A percentile compares a stretch with the other conserved stretches of the same genome.
These are phyloP conservation scores for Drosophila subobscura DNA, from an alignment of 1,140 invertebrate genomes.

Conservation along the genomic window DNA sequence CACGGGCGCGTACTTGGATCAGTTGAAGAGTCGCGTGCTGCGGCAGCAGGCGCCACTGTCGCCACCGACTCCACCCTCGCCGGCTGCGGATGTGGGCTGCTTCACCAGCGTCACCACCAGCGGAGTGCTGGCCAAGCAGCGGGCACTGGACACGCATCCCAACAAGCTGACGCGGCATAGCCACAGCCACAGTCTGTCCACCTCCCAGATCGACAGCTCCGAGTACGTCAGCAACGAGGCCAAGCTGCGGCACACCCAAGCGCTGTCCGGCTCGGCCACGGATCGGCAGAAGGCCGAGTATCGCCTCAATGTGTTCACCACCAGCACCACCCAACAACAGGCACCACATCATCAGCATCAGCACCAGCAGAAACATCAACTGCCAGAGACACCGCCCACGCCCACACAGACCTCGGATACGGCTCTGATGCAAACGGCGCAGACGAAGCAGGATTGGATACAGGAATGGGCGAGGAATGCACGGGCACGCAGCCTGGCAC, in stretches of 20 bases:
- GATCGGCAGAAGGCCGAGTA: constrained; percentile 83
- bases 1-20: constrained; percentile 85
- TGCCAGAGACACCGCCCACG: constrained; percentile 74
- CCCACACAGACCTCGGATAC: constrained; percentile 68
- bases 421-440: constrained; percentile 71
- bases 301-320: constrained; percentile 79
- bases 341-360: constrained; percentile 46
- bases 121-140: constrained; percentile 85
- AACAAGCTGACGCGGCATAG: constrained; percentile 83
- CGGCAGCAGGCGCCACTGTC: constrained; percentile 70
- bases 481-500: constrained; percentile 72
- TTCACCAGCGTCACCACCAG: constrained; percentile 87
- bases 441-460: constrained; percentile 83
- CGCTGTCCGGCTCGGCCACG: constrained; percentile 65
- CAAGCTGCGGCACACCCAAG: constrained; percentile 64
- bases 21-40: constrained; percentile 85
- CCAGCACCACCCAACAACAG: constrained; percentile 47
- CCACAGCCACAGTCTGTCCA: constrained; percentile 85
- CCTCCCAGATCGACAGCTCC: constrained; percentile 86
- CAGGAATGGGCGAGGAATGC: constrained; percentile 83
- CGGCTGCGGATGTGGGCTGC: constrained; percentile 84
- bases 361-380: constrained; percentile 54
- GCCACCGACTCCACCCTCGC: constrained; percentile 57
- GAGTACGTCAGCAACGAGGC: constrained; percentile 85
- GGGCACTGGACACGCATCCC: constrained; percentile 67